A percentile compares a stretch with the other conserved stretches of the same genome.
phyloP scores from a whole-genome alignment of 2,113 vertebrate genomes.

The Pseudopodoces humilis region DNA sequence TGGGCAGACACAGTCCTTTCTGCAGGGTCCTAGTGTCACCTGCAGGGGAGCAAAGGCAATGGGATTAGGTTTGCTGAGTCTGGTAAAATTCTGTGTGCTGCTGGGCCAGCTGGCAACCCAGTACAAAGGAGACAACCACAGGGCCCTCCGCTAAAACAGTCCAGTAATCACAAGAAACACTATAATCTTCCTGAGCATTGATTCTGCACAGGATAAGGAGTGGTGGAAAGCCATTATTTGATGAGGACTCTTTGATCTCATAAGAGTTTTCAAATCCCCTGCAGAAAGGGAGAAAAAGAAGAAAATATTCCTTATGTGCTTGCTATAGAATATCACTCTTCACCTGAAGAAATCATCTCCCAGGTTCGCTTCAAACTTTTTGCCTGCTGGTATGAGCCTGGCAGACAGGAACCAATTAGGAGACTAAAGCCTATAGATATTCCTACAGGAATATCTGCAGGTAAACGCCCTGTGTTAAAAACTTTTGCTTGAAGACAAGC shows the following conservation, averaged over 20 bases:
- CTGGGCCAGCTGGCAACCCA: background rate
- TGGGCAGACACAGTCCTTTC: background rate
- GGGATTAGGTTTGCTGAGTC: background rate
- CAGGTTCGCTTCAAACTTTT: background rate
- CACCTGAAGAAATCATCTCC: background rate
- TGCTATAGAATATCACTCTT: background rate
- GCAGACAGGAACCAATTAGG: background rate
- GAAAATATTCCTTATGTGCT: background rate
- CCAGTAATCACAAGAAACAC: background rate
- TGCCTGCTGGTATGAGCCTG: background rate
- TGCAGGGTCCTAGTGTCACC: background rate
- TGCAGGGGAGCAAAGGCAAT: background rate
- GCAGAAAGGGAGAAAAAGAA: background rate
- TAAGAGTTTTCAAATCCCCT: background rate
- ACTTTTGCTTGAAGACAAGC: background rate
- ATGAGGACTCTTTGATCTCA: background rate
- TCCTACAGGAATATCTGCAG: background rate
- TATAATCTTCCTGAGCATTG: background rate
- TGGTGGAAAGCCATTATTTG: background rate
- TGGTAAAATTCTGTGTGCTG: rapidly evolving
- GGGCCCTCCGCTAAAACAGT: background rate
- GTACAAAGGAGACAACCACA: background rate
- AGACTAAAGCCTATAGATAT: background rate
- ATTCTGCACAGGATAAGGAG: background rate
- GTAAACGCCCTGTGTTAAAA: background rate